phyloP scores from a whole-genome alignment of 2,113 vertebrate species.

The Halcyon malimbica region DNA sequence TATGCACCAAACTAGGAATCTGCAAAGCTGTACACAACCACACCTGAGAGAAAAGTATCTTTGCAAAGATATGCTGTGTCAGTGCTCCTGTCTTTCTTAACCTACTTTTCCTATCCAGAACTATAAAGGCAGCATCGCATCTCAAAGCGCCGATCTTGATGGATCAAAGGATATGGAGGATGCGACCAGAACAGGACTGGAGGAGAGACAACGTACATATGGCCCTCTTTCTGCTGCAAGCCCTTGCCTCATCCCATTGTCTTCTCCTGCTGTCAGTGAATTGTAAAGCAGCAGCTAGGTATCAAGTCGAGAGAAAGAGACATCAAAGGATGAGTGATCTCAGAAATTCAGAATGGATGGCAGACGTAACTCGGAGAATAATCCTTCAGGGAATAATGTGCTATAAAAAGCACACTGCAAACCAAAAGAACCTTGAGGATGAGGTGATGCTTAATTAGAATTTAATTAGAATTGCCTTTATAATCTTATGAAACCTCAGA shows the following conservation, averaged over 20 bases:
- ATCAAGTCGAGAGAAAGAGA: neutral
- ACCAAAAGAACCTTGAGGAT: neutral
- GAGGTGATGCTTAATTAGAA: neutral
- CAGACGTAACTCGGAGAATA: neutral
- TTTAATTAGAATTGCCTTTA: neutral
- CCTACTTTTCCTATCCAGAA: neutral
- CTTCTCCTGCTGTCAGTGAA: neutral
- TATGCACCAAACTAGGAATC: neutral
- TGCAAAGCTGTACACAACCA: neutral
- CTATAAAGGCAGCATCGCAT: neutral
- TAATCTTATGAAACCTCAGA: neutral
- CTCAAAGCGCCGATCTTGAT: rapidly evolving
- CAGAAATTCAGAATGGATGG: neutral
- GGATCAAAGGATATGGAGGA: neutral
- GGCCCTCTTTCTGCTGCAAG: neutral
- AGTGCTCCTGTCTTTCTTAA: neutral
- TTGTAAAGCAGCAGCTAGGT: neutral
- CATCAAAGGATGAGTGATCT: neutral
- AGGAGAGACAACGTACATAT: neutral
- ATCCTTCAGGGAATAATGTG: neutral
- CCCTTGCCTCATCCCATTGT: neutral
- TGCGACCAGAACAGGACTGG: neutral
- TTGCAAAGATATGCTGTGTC: neutral
- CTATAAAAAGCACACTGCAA: neutral
- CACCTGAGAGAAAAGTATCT: neutral